Conservation (phyloP, 2,888 invertebrate species). For the Lochmaea capreae region DNA sequence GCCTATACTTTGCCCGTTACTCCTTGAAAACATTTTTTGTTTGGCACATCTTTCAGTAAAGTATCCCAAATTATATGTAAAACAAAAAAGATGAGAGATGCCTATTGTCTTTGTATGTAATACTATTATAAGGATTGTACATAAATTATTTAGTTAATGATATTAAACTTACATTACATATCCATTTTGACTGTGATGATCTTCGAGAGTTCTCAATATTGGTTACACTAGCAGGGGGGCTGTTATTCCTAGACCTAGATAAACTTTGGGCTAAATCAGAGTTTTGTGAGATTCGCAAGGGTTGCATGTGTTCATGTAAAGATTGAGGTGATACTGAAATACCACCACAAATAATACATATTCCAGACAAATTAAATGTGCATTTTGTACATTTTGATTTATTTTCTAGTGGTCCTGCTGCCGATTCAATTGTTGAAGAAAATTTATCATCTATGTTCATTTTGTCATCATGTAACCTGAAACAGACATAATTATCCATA, state of each 20-base stretch:
- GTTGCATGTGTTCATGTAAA: conserved; percentile 71
- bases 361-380: conserved; percentile 46
- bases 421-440: conserved; percentile 43
- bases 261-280: conserved; percentile 64
- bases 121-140: no score
- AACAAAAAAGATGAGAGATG: no score
- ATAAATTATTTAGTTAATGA: background rate
- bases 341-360: conserved; percentile 47
- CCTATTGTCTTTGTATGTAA: no score
- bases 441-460: conserved; percentile 44
- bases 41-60: background rate
- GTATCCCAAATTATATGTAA: no score
- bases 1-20: no score
- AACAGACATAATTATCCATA: background rate
- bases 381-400: conserved; percentile 49
- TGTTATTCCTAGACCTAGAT: conserved; percentile 62
- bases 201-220: conserved; percentile 62
- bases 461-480: conserved; percentile 68
- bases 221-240: conserved; percentile 63
- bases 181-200: conserved; percentile 68
- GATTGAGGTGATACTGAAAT: conserved; percentile 63
- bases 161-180: conserved; percentile 63
- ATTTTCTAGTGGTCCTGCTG: conserved; percentile 51
- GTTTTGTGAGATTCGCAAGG: conserved; percentile 67
- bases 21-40: background rate